Base-by-base conservation (phyloP, 2,888 invertebrate genomes). In the Drosophila borborema region DNA sequence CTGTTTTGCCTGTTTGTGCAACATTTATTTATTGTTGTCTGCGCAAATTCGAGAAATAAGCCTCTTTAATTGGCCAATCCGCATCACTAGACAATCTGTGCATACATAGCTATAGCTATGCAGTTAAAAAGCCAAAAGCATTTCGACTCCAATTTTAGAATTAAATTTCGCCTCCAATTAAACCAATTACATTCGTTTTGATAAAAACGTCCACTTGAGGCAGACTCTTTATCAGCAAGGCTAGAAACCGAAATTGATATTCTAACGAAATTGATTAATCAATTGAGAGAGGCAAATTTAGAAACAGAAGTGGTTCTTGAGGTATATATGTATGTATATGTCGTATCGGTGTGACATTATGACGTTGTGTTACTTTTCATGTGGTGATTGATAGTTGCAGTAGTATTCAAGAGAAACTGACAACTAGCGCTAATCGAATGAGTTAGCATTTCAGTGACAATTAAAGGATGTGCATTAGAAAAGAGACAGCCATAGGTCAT, bases 21-120 rank as follows among this genome's bases (percentile, higher is more conserved):
- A 75, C 80, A 49, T 87, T 62, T 82, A 72, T 82, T 80, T 80
- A 70, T 74, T 81, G 64, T 72, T 77, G 67, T 74, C 67, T 72
- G 70, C n/a, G 48, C 54, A 41, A 48, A 41, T 59, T 59, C 53
- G 40, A 48, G 61, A 63, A 73, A 43, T 69, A 72, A 72, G 78
- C 74, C 72, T 49, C 59, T 58, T 74, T 77, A 77, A 75, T 75
- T 75, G 78, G 55, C 60, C 65, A 69, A 51, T 49, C 38, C 28
- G 38, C 12, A 53, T 8, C 23, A 43, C 23, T 31, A 18, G n/a
- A 20, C 66, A 63, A 28, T 45, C 14, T 62, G 34, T 48, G 74
- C 59, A 53, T 46, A 54, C 53, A 43, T 3, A 38, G 46, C 54
- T 49, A 43, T 3, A 38, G 46, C 54, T 49, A 16, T 28, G 46